Evolutionary conservation across 2,113 vertebrate species (phyloP).

Genomic region (Chaetorhynchus papuensis): DNA sequence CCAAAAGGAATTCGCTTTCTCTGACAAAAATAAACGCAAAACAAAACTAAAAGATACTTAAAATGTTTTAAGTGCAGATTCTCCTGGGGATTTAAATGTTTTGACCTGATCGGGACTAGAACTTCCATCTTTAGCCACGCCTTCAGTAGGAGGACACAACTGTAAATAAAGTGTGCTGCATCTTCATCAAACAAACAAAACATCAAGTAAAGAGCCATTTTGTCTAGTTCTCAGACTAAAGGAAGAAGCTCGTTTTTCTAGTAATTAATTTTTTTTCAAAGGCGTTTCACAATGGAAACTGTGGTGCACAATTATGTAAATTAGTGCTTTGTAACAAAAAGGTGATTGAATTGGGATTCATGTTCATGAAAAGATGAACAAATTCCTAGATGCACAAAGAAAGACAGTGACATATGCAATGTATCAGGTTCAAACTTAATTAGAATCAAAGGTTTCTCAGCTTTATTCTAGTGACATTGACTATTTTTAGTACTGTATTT

Average conservation of each 20-base stretch:
- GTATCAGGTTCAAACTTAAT: background rate
- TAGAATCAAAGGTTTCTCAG: background rate
- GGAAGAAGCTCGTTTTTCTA: background rate
- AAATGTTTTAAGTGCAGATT: background rate
- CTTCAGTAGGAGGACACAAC: background rate
- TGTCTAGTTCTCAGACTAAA: background rate
- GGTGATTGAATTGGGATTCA: background rate
- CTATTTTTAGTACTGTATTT: background rate
- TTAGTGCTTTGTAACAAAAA: background rate
- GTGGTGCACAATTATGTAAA: background rate
- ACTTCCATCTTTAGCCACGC: background rate
- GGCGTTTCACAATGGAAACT: background rate
- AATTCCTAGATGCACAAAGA: background rate
- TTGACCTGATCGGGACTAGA: background rate
- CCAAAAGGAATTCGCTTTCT: background rate
- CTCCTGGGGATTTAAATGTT: background rate
- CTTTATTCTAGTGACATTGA: background rate
- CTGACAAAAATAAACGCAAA: background rate
- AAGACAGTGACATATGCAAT: background rate
- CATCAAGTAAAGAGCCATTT: background rate
- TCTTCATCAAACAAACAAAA: background rate
- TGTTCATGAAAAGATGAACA: background rate
- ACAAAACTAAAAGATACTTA: background rate
- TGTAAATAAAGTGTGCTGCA: background rate
- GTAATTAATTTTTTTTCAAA: background rate